Conservation (phyloP, 2,888 invertebrate genomes). For the Digitonthophagus gazella region DNA sequence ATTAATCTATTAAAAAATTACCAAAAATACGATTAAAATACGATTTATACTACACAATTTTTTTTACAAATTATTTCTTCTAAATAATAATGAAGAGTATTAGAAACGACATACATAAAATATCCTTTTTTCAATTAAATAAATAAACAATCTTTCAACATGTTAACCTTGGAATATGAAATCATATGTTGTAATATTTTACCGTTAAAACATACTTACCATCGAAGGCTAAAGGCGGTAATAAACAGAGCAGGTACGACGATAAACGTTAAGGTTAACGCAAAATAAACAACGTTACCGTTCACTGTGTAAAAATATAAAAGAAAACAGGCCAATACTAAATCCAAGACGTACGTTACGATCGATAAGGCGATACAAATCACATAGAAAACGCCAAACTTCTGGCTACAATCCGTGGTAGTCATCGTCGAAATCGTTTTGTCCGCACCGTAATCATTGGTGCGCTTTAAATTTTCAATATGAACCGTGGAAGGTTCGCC, state of each 20-base stretch:
- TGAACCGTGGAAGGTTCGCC: constrained; percentile 48
- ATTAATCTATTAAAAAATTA: too few species aligned
- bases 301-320: constrained; percentile 49
- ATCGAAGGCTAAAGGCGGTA: constrained; percentile 55
- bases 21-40: too few species aligned
- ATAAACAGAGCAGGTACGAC: constrained; percentile 54
- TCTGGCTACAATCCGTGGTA: constrained; percentile 42
- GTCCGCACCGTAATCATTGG: not conserved
- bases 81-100: too few species aligned
- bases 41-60: too few species aligned
- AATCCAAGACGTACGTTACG: constrained; percentile 50
- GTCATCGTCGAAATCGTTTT: constrained; percentile 39
- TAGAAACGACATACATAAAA: too few species aligned
- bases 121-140: too few species aligned
- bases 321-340: constrained; percentile 48
- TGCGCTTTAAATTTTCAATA: constrained; percentile 47
- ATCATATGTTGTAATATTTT: not conserved
- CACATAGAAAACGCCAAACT: constrained; percentile 48
- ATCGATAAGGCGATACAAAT: constrained; percentile 51
- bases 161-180: too few species aligned
- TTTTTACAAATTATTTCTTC: too few species aligned
- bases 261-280: constrained; percentile 54
- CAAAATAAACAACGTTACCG: constrained; percentile 51
- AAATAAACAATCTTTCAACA: too few species aligned
- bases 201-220: constrained; percentile 44